Conservation (phyloP, 2,113 vertebrate genomes). For the Phaethon lepturus region DNA sequence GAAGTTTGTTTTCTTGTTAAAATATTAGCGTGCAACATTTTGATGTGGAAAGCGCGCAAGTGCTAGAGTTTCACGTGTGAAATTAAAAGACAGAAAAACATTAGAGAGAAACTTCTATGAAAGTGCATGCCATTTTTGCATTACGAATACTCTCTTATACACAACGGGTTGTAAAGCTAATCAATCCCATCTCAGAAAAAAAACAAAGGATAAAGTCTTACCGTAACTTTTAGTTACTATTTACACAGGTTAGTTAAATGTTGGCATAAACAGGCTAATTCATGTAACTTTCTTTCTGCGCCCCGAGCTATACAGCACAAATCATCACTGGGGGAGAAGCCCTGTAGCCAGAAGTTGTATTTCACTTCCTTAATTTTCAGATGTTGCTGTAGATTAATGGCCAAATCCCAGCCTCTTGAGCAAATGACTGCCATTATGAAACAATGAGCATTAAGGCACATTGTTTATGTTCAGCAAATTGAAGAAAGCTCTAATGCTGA, state of each 20-base stretch:
- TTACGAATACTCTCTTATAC: neutral
- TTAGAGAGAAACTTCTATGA: neutral
- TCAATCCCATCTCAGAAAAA: neutral
- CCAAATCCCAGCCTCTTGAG: neutral
- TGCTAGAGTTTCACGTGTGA: neutral
- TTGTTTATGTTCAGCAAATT: neutral
- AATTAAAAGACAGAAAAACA: neutral
- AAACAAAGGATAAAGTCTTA: neutral
- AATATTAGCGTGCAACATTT: neutral
- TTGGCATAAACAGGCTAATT: neutral
- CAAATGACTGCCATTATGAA: neutral
- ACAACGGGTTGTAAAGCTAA: neutral
- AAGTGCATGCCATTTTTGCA: neutral
- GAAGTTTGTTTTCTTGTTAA: slow-evolving; percentile 19
- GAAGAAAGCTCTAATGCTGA: neutral
- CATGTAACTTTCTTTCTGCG: neutral
- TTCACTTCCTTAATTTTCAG: neutral
- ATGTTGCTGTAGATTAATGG: neutral
- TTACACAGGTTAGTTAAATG: slow-evolving; percentile 1
- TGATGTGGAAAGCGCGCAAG: neutral
- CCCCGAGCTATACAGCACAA: neutral
- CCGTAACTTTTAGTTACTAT: neutral
- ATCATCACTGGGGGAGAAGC: neutral
- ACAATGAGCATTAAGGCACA: neutral
- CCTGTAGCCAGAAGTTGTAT: neutral